Evolutionary conservation across 2,113 vertebrate genomes (phyloP).

Genomic region (Antechinus stuartii): DNA sequence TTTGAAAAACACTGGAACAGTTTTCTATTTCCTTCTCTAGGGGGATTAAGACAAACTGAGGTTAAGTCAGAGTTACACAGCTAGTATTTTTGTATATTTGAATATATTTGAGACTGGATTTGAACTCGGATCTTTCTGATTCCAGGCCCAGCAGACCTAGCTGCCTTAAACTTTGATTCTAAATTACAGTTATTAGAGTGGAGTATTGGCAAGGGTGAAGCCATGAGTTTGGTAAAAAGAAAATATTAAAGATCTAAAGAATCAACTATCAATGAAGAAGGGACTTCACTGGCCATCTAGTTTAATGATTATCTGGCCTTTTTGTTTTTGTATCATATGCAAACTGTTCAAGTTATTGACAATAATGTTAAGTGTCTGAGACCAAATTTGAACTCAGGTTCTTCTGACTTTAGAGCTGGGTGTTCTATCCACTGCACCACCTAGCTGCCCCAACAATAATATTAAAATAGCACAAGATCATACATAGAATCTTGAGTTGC

Average conservation of each 20-base stretch:
- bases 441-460: no score
- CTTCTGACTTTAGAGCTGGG: no score
- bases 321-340: neutral
- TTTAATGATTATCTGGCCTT: neutral
- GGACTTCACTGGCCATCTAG: no score
- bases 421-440: no score
- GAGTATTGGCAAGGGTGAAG: no score
- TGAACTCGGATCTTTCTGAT: neutral
- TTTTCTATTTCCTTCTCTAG: neutral
- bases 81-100: neutral
- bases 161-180: neutral
- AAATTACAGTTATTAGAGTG: no score
- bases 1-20: neutral
- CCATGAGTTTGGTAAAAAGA: no score
- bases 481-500: neutral
- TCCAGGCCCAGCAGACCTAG: neutral
- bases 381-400: no score
- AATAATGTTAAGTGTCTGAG: no score
- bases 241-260: neutral
- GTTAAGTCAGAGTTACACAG: neutral
- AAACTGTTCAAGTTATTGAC: neutral
- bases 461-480: neutral
- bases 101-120: neutral
- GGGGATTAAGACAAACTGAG: neutral
- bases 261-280: neutral